phyloP scores from a whole-genome alignment of 2,797 vertebrate genomes.

The Orientallactaga sibirica region DNA sequence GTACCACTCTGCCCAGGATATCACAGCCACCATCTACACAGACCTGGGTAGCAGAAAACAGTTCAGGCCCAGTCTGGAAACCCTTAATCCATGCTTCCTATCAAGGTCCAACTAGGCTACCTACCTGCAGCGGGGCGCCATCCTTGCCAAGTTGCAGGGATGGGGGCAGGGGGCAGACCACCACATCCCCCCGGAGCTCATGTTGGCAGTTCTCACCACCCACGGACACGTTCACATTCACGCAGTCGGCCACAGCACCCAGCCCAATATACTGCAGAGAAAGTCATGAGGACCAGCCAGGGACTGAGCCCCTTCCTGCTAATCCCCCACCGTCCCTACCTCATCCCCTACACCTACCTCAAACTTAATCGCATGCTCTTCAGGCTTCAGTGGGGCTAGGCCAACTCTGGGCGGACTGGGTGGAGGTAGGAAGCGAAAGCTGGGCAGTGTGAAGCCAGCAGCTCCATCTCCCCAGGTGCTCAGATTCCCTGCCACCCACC shows the following conservation, averaged over 20 bases:
- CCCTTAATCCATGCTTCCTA: neutral
- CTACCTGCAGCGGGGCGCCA: slow-evolving; percentile 92
- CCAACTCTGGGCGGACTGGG: slow-evolving; percentile 86
- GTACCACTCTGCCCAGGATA: slow-evolving; percentile 91
- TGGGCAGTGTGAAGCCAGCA: slow-evolving; percentile 85
- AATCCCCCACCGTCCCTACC: neutral
- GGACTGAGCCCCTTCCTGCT: neutral
- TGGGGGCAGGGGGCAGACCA: slow-evolving; percentile 93
- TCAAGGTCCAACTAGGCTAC: neutral
- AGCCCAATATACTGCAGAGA: slow-evolving; percentile 92
- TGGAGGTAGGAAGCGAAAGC: slow-evolving; percentile 91
- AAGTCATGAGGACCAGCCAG: neutral
- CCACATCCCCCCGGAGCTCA: slow-evolving; percentile 93
- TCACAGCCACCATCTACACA: slow-evolving; percentile 92
- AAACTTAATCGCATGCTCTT: slow-evolving; percentile 91
- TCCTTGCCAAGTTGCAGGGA: slow-evolving; percentile 89
- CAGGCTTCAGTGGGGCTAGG: slow-evolving; percentile 89
- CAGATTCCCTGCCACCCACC: slow-evolving; percentile 88
- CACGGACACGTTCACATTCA: slow-evolving; percentile 94
- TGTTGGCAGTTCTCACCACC: slow-evolving; percentile 92
- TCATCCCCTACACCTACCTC: slow-evolving; percentile 87
- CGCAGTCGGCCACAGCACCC: slow-evolving; percentile 91
- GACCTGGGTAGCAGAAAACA: slow-evolving; percentile 87
- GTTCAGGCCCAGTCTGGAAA: slow-evolving; percentile 20
- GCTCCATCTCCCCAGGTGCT: slow-evolving; percentile 92